These are phyloP conservation scores for Pentamera pediparva DNA, from an alignment of 53 echinoderm and acorn worm genomes.

Conservation along the genomic window DNA sequence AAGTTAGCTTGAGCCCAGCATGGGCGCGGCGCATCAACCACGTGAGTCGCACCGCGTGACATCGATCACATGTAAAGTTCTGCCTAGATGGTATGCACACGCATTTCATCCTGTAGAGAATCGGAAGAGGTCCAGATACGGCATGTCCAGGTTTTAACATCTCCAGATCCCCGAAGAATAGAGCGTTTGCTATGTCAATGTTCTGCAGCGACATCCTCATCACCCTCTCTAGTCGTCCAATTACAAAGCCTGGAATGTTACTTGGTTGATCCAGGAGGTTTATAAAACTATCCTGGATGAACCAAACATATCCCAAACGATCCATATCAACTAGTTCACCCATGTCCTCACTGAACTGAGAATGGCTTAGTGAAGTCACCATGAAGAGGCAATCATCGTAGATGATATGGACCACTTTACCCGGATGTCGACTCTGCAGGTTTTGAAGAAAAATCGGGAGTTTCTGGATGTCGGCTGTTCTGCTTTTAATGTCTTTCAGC, in stretches of 20 bases:
- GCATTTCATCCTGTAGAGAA: not conserved
- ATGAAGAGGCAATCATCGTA: not conserved
- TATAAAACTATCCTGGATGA: not conserved
- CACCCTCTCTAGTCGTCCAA: not conserved
- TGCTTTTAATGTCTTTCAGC: not conserved
- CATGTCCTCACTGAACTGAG: not conserved
- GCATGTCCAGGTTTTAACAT: not conserved
- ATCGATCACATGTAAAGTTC: not conserved
- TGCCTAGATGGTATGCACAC: not conserved
- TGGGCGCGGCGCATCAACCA: not conserved
- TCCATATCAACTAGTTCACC: not conserved
- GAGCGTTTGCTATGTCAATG: not conserved
- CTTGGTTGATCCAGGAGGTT: not conserved
- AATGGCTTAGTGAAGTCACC: not conserved
- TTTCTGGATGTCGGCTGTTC: not conserved
- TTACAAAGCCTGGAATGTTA: not conserved
- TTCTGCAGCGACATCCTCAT: not conserved
- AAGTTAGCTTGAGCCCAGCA: not conserved
- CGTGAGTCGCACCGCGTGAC: not conserved
- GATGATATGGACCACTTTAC: not conserved
- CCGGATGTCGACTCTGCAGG: not conserved
- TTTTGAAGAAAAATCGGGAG: not conserved
- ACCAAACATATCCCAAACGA: not conserved
- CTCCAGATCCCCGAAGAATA: not conserved
- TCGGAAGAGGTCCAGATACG: not conserved